A percentile compares a stretch with the other conserved stretches of the same genome.
Conservation (phyloP, 2,113 vertebrate species). For the Zapornia atra region DNA sequence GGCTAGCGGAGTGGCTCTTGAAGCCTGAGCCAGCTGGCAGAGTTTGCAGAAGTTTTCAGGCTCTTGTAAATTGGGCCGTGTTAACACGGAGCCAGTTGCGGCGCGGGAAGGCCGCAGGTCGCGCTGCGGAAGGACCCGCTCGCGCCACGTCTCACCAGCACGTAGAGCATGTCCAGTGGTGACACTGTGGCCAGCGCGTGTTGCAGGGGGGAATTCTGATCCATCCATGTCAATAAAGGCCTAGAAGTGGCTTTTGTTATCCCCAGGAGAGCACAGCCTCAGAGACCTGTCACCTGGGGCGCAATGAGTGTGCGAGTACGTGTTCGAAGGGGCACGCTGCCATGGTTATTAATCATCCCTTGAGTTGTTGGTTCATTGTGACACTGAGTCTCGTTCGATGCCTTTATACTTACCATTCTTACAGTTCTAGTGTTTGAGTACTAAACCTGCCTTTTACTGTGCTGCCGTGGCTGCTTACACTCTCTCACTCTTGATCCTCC, state of each 20-base stretch:
- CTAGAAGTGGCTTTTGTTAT: background rate
- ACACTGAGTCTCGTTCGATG: conserved; percentile 8
- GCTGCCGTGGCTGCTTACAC: conserved; percentile 66
- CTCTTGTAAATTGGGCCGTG: background rate
- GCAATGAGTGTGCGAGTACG: background rate
- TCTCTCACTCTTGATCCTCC: conserved; percentile 56
- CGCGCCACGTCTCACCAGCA: background rate
- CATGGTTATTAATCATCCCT: background rate
- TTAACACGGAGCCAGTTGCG: background rate
- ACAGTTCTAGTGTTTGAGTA: conserved; percentile 33
- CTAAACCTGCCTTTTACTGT: conserved; percentile 67
- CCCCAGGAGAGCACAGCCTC: background rate
- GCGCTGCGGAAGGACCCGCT: background rate
- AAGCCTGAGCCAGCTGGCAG: background rate
- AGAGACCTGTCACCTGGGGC: background rate
- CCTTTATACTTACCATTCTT: conserved; percentile 49
- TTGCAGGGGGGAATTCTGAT: background rate
- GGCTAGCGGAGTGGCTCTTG: background rate
- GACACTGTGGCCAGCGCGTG: background rate
- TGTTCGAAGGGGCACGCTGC: background rate
- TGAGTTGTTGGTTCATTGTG: conserved; percentile 53
- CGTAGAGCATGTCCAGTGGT: background rate
- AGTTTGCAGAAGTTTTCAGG: background rate
- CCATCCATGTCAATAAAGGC: background rate
- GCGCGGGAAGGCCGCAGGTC: accelerated